Conservation (phyloP, 2,797 vertebrate genomes). For the Alexandromys oeconomus region DNA sequence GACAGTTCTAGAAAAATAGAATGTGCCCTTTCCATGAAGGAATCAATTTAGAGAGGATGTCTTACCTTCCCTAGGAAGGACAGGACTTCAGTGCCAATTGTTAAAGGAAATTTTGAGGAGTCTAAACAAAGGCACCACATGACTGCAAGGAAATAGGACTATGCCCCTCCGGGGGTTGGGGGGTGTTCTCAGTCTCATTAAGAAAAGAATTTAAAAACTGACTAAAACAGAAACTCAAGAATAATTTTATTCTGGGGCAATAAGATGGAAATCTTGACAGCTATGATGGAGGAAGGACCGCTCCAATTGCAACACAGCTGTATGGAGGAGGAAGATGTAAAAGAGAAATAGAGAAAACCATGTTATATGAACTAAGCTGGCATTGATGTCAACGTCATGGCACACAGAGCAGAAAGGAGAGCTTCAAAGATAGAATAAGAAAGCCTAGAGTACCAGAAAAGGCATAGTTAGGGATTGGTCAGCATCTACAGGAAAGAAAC, state of each 20-base stretch:
- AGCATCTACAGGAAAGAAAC: neutral
- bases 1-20: neutral
- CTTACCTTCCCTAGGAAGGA: neutral
- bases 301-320: too few species aligned
- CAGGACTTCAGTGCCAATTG: too few species aligned
- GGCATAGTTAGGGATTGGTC: too few species aligned
- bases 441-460: neutral
- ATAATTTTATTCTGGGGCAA: neutral
- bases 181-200: neutral
- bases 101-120: too few species aligned
- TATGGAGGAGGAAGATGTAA: neutral
- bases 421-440: neutral
- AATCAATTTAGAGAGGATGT: neutral
- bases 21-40: neutral
- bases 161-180: neutral
- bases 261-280: neutral
- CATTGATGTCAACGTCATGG: neutral
- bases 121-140: neutral
- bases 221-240: neutral
- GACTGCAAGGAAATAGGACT: neutral
- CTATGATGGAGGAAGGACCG: too few species aligned
- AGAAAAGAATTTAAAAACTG: neutral
- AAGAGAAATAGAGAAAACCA: neutral
- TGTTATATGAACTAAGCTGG: neutral
- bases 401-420: neutral